A percentile compares a stretch with the other conserved stretches of the same genome.
phyloP scores from a whole-genome alignment of 2,888 invertebrate species.

The Sialis lutaria region DNA sequence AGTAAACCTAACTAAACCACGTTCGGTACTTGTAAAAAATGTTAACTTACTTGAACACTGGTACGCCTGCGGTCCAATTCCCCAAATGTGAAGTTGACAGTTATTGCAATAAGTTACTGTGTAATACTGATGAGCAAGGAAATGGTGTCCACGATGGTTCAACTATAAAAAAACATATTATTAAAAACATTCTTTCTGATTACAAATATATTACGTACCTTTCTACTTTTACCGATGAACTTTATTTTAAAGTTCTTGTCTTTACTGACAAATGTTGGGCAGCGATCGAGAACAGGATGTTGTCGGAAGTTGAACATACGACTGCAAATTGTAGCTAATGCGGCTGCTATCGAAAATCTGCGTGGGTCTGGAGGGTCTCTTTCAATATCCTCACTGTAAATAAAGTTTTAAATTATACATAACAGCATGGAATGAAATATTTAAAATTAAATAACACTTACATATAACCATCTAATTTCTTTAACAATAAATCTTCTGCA shows the following conservation, averaged over 20 bases:
- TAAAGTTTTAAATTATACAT: slow-evolving; percentile 5
- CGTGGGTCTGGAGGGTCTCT: slow-evolving; percentile 38
- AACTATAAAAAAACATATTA: slow-evolving; percentile 29
- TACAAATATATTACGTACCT: slow-evolving; percentile 24
- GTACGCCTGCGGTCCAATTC: slow-evolving; percentile 93
- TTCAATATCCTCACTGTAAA: slow-evolving; percentile 41
- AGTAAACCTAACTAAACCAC: no score
- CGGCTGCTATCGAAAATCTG: slow-evolving; percentile 54
- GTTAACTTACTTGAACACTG: slow-evolving; percentile 66
- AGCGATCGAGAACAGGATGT: slow-evolving; percentile 46
- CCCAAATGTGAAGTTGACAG: slow-evolving; percentile 84
- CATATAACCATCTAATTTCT: slow-evolving; percentile 52
- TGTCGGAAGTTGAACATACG: slow-evolving; percentile 57
- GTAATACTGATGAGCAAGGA: slow-evolving; percentile 74
- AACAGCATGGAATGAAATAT: background rate
- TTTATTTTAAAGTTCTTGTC: slow-evolving; percentile 60
- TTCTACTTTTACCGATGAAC: slow-evolving; percentile 48
- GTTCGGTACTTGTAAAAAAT: no score
- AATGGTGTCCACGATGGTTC: slow-evolving; percentile 75
- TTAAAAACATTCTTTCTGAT: background rate
- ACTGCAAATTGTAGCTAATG: slow-evolving; percentile 61
- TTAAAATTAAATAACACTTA: slow-evolving; percentile 23
- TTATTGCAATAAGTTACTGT: slow-evolving; percentile 84
- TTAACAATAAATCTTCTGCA: slow-evolving; percentile 53
- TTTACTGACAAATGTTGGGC: slow-evolving; percentile 70